Percentiles rank a stretch among this genome's conserved stretches.
These are phyloP conservation scores for Trichoplusia ni DNA, from an alignment of 1,140 invertebrate genomes.

Conservation along the genomic window DNA sequence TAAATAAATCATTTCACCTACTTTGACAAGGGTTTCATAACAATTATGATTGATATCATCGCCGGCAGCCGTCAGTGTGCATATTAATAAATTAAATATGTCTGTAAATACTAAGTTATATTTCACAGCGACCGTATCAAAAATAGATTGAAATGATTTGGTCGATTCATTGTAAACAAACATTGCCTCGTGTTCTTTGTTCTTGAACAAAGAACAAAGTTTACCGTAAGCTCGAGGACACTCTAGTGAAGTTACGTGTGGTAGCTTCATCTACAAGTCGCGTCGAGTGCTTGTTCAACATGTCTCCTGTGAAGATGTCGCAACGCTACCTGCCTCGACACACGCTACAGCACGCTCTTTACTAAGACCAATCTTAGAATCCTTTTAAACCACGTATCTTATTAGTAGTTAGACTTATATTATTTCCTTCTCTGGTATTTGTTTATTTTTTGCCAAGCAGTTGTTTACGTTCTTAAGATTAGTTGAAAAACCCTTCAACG, in stretches of 20 bases:
- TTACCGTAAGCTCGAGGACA: constrained; percentile 33
- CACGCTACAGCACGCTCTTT: constrained; percentile 6
- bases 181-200: constrained; percentile 26
- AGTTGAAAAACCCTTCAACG: no score
- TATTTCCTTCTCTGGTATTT: no score
- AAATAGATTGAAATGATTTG: constrained; percentile 4
- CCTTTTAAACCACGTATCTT: no score
- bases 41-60: constrained; percentile 30
- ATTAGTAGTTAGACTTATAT: no score
- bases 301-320: constrained; percentile 64
- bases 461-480: no score
- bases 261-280: constrained; percentile 38
- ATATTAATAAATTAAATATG: constrained; percentile 5
- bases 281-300: constrained; percentile 68
- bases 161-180: constrained; percentile 26
- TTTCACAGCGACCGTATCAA: not conserved
- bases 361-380: no score
- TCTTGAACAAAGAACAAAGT: constrained; percentile 36
- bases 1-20: constrained; percentile 45
- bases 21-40: constrained; percentile 28
- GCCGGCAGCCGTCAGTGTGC: not conserved
- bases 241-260: constrained; percentile 41
- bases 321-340: constrained; percentile 29
- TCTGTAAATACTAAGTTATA: constrained; percentile 1
- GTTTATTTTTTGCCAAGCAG: no score